Percentiles rank a stretch among this genome's conserved stretches.
Evolutionary conservation across 1,140 invertebrate genomes (phyloP).

Genomic region (Drosophila lacertosa): DNA sequence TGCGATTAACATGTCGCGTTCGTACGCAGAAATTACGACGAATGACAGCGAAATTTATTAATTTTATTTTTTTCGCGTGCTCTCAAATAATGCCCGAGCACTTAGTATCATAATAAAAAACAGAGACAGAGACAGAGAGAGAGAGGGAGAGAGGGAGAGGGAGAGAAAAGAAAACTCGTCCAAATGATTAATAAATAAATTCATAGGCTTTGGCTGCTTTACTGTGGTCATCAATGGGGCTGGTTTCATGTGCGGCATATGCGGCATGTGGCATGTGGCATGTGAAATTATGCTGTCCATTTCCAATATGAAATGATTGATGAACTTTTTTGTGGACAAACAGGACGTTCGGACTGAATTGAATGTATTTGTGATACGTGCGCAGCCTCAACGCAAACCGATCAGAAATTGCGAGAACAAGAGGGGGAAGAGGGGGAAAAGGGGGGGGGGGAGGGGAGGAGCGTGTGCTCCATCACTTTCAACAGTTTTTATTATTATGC

Average conservation of each 20-base stretch:
- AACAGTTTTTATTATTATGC: slow-evolving; percentile 72
- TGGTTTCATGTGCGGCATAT: not conserved
- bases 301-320: slow-evolving; percentile 67
- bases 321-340: slow-evolving; percentile 51
- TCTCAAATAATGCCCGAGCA: not conserved
- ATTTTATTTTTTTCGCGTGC: slow-evolving; percentile 10
- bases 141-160: no score
- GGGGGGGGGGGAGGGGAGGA: not conserved
- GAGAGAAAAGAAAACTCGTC: no score
- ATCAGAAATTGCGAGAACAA: slow-evolving; percentile 48
- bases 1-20: slow-evolving; percentile 8
- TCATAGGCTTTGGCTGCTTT: slow-evolving; percentile 36
- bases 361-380: slow-evolving; percentile 36
- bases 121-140: not conserved
- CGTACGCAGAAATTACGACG: slow-evolving; percentile 3
- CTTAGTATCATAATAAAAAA: slow-evolving; percentile 13
- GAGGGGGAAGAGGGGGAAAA: not conserved
- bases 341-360: not conserved
- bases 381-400: slow-evolving; percentile 42
- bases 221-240: slow-evolving; percentile 22
- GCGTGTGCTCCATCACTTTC: slow-evolving; percentile 53
- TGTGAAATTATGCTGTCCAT: slow-evolving; percentile 64
- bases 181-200: slow-evolving; percentile 52
- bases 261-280: slow-evolving; percentile 11
- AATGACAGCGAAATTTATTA: slow-evolving; percentile 17